Evolutionary conservation across 2,113 vertebrate genomes (phyloP).

Genomic region (Planiliza haematocheilus): DNA sequence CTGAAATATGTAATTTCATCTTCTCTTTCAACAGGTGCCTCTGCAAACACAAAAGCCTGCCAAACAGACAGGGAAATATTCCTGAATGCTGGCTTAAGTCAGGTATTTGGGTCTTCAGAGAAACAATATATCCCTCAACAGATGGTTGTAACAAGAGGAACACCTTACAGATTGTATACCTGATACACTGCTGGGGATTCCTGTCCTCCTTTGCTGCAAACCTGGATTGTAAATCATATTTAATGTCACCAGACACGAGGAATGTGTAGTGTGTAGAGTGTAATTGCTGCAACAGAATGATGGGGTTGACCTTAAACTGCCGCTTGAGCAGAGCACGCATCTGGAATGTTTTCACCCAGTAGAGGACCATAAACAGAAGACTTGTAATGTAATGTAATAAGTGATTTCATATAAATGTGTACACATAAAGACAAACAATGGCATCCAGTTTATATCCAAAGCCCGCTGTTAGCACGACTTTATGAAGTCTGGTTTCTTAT

Average conservation of each 20-base stretch:
- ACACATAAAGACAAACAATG: neutral
- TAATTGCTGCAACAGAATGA: slow-evolving; percentile 63
- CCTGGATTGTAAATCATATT: slow-evolving; percentile 63
- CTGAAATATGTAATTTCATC: slow-evolving; percentile 65
- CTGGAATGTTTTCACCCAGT: slow-evolving; percentile 36
- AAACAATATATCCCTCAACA: slow-evolving; percentile 53
- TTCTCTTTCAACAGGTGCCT: slow-evolving; percentile 62
- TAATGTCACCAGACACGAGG: slow-evolving; percentile 58
- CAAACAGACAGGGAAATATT: slow-evolving; percentile 50
- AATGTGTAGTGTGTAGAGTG: slow-evolving; percentile 58
- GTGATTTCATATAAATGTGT: neutral
- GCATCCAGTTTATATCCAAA: slow-evolving; percentile 9
- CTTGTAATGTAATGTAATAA: neutral
- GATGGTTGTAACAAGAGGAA: slow-evolving; percentile 54
- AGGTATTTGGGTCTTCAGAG: slow-evolving; percentile 41
- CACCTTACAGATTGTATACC: slow-evolving; percentile 54
- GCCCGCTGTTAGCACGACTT: slow-evolving; percentile 10
- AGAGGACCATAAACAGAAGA: neutral
- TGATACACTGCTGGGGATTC: slow-evolving; percentile 65
- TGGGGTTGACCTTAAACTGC: slow-evolving; percentile 58
- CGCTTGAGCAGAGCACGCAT: neutral
- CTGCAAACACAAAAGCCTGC: slow-evolving; percentile 38
- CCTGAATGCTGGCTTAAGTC: slow-evolving; percentile 28
- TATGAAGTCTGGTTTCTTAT: slow-evolving; percentile 50
- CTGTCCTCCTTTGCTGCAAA: slow-evolving; percentile 35